Evolutionary conservation across 2,113 vertebrate species (phyloP).

Genomic region (Embiotoca jacksoni): DNA sequence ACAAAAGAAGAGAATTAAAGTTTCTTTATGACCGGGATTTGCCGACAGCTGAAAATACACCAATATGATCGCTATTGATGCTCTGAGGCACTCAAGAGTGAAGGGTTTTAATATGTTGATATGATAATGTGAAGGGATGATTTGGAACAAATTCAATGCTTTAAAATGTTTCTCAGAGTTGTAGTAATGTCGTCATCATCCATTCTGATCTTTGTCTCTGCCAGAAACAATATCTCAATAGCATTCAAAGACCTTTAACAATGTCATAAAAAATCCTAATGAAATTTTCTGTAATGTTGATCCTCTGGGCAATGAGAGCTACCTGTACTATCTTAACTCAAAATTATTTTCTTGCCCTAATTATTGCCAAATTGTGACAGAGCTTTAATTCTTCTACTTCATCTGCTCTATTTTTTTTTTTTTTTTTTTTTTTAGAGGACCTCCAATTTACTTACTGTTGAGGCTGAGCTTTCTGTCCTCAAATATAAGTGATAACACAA

Average conservation of each 20-base stretch:
- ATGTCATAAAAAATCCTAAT: constrained; percentile 1
- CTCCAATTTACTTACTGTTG: too few species aligned
- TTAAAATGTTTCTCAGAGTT: constrained; percentile 40
- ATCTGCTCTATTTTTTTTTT: too few species aligned
- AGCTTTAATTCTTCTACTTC: too few species aligned
- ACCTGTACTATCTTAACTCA: constrained; percentile 10
- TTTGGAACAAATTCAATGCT: constrained; percentile 44
- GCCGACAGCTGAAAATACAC: constrained; percentile 25
- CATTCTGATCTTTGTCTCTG: constrained; percentile 4
- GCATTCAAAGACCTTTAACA: constrained; percentile 12
- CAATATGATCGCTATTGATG: constrained; percentile 38
- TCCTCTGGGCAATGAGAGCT: constrained; percentile 3
- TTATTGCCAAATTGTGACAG: too few species aligned
- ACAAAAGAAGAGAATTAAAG: constrained; percentile 7
- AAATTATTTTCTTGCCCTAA: not conserved
- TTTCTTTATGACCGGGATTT: constrained; percentile 15
- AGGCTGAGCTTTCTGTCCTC: too few species aligned
- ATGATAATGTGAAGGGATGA: constrained; percentile 47
- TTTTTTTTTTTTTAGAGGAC: too few species aligned
- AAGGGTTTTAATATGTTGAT: constrained; percentile 45
- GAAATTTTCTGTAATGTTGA: constrained; percentile 37
- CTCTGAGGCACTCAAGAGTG: constrained; percentile 33
- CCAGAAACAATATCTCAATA: constrained; percentile 39
- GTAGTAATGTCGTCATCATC: not conserved
- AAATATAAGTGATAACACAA: too few species aligned